Base-by-base conservation (phyloP, 2,888 invertebrate species). In the Spilarctia lutea region DNA sequence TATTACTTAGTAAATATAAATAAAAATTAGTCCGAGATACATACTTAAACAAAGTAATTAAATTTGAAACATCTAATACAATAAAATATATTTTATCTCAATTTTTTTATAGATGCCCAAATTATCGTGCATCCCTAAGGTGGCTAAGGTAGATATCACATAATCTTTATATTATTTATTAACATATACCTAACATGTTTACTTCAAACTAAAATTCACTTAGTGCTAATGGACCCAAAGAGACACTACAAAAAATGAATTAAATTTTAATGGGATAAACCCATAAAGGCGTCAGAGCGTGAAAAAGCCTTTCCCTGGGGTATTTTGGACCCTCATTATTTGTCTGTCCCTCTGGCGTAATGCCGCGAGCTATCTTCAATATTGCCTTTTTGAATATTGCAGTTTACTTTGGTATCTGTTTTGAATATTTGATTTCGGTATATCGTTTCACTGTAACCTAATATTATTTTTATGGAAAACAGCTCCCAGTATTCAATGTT, bases 221-320 rank as follows among this genome's bases (percentile, higher is more conserved):
- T 65, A 70, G 68, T 35, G 67, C 48, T 66, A 68, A 72, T 75
- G 72, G 74, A 68, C 71, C 78, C 70, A 77, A 73, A 81, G 67
- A 71, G 74, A 65, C 67, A 77, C 79, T 74, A 75, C 83, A 77
- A 79, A 80, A 81, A 87, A 82, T 83, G 87, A 89, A 89, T 92
- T 89, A 91, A 92, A 91, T 87, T 91, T 91, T 91, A 91, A 92
- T 91, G 86, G 83, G 86, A 87, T 85, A 85, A 89, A 86, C 87
- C 88, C 81, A 86, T 89, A 87, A 89, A 87, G 83, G 89, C 88
- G 86, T 82, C 77, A 81, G 81, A 75, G 83, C 88, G 88, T 89
- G 87, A 85, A 89, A 90, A 87, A 84, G 87, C 80, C 84, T 78
- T 85, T 88, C 89, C 87, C 81, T 79, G 79, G 89, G 85, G 87